Percentiles rank a stretch among this genome's conserved stretches.
Evolutionary conservation across 1,140 invertebrate genomes (phyloP).

Genomic region (Cyclina sinensis): DNA sequence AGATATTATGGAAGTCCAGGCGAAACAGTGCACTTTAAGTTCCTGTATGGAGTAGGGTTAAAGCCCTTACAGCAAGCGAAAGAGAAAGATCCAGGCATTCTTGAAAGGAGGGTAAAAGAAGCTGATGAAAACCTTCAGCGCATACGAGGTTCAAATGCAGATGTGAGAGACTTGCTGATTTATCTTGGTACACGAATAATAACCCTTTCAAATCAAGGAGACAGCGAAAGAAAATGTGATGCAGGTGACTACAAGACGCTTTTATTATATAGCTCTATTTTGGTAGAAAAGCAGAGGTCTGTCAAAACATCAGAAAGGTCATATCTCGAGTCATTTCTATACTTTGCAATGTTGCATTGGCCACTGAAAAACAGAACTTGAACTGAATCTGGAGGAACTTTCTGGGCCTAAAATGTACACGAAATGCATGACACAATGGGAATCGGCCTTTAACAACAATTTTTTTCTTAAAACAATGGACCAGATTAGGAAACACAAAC

Average conservation of each 20-base stretch:
- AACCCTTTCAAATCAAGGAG: not conserved
- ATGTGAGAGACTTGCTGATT: slow-evolving; percentile 40
- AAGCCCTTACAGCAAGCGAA: slow-evolving; percentile 38
- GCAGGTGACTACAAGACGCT: not conserved
- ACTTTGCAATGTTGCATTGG: slow-evolving; percentile 57
- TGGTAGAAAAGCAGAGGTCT: not conserved
- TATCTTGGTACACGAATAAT: slow-evolving; percentile 43
- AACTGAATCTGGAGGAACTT: not conserved
- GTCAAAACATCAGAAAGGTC: not conserved
- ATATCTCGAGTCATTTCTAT: slow-evolving; percentile 47
- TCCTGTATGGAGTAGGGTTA: slow-evolving; percentile 32
- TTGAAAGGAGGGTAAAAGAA: slow-evolving; percentile 19
- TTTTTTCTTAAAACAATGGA: slow-evolving; percentile 27
- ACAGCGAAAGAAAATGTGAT: not conserved
- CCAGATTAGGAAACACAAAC: not conserved
- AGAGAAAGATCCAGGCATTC: slow-evolving; percentile 2
- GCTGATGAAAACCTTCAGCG: not conserved
- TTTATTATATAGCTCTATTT: slow-evolving; percentile 8
- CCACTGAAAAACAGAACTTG: not conserved
- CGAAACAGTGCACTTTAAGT: not conserved
- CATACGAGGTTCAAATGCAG: not conserved
- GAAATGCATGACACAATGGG: slow-evolving; percentile 34
- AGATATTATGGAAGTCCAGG: slow-evolving; percentile 33
- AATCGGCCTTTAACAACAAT: slow-evolving; percentile 16
- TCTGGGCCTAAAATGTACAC: not conserved